Percentiles rank a stretch among this genome's conserved stretches.
These are phyloP conservation scores for Lamellibrachia luymesi DNA, from an alignment of 1,140 invertebrate species.

Conservation along the genomic window DNA sequence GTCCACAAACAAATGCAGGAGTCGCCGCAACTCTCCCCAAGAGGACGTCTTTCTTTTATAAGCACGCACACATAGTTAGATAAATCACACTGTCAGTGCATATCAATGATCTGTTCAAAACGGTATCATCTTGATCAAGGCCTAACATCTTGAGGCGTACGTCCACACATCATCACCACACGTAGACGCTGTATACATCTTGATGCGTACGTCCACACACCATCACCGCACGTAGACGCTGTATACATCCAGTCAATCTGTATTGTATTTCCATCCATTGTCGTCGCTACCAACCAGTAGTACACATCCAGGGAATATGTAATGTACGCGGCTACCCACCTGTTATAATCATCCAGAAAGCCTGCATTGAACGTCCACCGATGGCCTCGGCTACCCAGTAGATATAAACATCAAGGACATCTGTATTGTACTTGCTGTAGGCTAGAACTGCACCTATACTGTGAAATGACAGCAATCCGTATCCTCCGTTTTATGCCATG, in stretches of 20 bases:
- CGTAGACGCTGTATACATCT: not conserved
- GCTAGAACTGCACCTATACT: not conserved
- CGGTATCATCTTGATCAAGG: not conserved
- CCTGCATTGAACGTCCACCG: no score
- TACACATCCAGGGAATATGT: no score
- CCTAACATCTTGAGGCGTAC: not conserved
- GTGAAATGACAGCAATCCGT: not conserved
- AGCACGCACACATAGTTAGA: not conserved
- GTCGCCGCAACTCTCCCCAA: not conserved
- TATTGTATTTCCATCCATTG: not conserved
- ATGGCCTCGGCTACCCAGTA: no score
- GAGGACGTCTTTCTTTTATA: not conserved
- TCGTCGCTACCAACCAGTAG: not conserved
- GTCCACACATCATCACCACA: not conserved
- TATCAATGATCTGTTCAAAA: no score
- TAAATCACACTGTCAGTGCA: not conserved
- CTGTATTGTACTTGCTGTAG: not conserved
- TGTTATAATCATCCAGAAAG: no score
- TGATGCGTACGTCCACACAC: not conserved
- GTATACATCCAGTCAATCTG: not conserved
- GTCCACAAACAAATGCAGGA: not conserved
- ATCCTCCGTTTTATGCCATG: not conserved
- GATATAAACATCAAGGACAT: not conserved
- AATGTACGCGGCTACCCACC: no score
- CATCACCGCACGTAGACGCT: not conserved